phyloP scores from a whole-genome alignment of 1,140 invertebrate genomes.

The roundworm (Caenorhabditis elegans) region DNA sequence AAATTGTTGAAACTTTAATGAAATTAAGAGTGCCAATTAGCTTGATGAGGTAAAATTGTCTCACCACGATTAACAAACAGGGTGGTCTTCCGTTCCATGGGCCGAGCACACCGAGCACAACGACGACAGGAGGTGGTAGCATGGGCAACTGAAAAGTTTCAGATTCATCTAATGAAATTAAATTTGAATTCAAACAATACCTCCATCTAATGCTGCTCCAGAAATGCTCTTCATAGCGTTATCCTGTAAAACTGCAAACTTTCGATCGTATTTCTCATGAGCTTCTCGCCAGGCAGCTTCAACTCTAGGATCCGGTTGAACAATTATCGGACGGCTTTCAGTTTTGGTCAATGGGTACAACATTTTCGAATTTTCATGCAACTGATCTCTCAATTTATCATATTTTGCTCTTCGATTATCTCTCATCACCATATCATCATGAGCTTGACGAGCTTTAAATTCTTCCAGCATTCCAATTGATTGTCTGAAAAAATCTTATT shows the following conservation, averaged over 20 bases:
- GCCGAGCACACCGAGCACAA: slow-evolving; percentile 11
- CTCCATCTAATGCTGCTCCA: slow-evolving; percentile 20
- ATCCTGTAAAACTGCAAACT: slow-evolving; percentile 36
- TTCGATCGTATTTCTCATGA: slow-evolving; percentile 42
- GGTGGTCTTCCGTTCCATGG: not conserved
- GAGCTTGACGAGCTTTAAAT: slow-evolving; percentile 40
- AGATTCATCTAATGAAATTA: not conserved
- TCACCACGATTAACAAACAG: not conserved
- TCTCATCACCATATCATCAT: slow-evolving; percentile 32
- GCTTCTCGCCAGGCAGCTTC: slow-evolving; percentile 47
- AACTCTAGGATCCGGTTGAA: slow-evolving; percentile 34
- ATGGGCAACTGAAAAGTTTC: not conserved
- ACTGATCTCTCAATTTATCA: slow-evolving; percentile 35
- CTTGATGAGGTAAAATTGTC: not conserved
- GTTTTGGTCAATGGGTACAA: not conserved
- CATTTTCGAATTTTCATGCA: slow-evolving; percentile 36
- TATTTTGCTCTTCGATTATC: slow-evolving; percentile 32
- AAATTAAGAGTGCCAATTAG: slow-evolving; percentile 5
- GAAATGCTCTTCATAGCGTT: slow-evolving; percentile 36
- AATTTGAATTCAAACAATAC: not conserved
- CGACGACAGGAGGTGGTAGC: slow-evolving; percentile 13
- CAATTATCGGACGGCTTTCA: not conserved
- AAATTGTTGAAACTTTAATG: too few species aligned
- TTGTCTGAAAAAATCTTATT: slow-evolving; percentile 42
- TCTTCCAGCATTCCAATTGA: slow-evolving; percentile 34